These are phyloP conservation scores for Indicator maculatus DNA, from an alignment of 2,113 vertebrate genomes.

Conservation along the genomic window DNA sequence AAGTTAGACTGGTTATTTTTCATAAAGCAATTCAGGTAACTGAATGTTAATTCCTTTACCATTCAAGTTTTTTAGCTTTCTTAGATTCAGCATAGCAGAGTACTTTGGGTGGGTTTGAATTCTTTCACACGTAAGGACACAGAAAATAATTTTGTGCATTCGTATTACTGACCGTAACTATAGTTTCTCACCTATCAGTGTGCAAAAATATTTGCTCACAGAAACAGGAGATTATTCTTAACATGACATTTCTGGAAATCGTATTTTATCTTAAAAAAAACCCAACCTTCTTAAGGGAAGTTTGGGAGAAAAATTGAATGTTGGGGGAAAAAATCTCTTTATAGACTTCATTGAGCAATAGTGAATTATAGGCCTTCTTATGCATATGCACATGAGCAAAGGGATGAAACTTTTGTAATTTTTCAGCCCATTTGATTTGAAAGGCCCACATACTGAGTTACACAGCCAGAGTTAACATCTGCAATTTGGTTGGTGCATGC, in stretches of 20 bases:
- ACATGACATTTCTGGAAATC: background rate
- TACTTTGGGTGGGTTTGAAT: background rate
- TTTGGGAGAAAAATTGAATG: background rate
- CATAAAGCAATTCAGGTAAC: background rate
- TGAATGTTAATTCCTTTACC: background rate
- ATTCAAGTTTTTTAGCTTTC: background rate
- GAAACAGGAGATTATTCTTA: background rate
- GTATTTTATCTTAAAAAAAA: background rate
- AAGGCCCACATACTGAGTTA: constrained; percentile 59
- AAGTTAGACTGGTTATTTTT: background rate
- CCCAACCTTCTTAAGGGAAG: background rate
- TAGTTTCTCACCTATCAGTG: background rate
- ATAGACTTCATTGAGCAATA: background rate
- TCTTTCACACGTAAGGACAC: background rate
- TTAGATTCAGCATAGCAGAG: background rate
- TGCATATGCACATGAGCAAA: background rate
- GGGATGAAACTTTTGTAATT: constrained; percentile 64
- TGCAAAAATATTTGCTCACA: background rate
- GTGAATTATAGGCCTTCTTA: constrained; percentile 34
- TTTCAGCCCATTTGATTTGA: constrained; percentile 71
- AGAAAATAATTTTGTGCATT: background rate
- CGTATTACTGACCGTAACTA: background rate
- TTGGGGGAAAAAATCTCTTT: background rate
- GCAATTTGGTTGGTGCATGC: constrained; percentile 67
- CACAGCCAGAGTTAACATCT: constrained; percentile 74